Evolutionary conservation across 2,888 invertebrate genomes (phyloP).

Genomic region (Notodonta ziczac): DNA sequence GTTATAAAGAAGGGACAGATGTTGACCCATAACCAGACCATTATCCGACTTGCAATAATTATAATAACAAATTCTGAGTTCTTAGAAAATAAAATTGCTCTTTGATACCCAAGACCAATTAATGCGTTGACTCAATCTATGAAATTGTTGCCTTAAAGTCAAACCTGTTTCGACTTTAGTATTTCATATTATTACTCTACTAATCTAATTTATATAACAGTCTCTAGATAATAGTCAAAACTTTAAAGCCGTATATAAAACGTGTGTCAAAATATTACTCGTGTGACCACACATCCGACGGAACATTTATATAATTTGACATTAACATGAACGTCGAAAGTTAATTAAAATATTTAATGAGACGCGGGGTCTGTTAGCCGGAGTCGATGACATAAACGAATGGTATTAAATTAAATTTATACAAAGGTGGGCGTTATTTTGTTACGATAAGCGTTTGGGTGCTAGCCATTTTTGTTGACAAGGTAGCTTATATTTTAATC

Average conservation of each 20-base stretch:
- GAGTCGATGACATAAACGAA: conserved; percentile 77
- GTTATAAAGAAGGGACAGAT: too few relatives aligned
- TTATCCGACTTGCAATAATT: too few relatives aligned
- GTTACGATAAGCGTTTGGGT: conserved; percentile 49
- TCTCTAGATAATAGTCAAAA: conserved; percentile 16
- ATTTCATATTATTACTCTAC: conserved; percentile 7
- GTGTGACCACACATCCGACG: conserved; percentile 48
- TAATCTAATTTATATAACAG: conserved; percentile 9
- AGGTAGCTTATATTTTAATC: neutral
- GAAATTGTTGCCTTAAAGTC: neutral
- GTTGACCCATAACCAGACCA: too few relatives aligned
- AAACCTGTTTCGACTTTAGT: neutral
- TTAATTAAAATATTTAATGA: conserved; percentile 83
- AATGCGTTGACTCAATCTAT: neutral
- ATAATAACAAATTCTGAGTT: too few relatives aligned
- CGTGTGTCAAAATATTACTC: conserved; percentile 53
- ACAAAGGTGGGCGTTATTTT: conserved; percentile 68
- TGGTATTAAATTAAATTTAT: conserved; percentile 74
- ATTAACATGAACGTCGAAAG: conserved; percentile 67
- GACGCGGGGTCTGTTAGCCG: conserved; percentile 65
- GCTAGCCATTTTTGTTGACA: conserved; percentile 16
- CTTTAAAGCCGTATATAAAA: conserved; percentile 36
- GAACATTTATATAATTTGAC: conserved; percentile 67
- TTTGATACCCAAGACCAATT: neutral
- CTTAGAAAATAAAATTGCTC: too few relatives aligned